phyloP scores from a whole-genome alignment of 2,113 vertebrate species.

The Zosterops hypoxanthus region DNA sequence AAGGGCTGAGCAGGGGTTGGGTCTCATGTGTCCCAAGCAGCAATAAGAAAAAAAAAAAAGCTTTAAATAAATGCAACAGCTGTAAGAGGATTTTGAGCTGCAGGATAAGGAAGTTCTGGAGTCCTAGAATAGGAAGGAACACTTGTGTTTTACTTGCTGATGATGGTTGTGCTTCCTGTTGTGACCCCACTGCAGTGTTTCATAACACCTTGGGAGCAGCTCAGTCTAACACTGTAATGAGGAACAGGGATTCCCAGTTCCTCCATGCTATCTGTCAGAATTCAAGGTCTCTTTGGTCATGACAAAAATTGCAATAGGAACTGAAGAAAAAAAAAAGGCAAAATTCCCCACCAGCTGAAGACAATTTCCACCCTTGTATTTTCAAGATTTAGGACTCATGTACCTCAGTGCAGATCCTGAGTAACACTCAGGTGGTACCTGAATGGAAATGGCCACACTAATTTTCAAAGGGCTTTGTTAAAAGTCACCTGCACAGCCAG shows the following conservation, averaged over 20 bases:
- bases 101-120: conserved; percentile 71
- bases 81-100: conserved; percentile 63
- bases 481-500: not conserved
- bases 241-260: conserved; percentile 72
- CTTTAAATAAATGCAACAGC: conserved; percentile 14
- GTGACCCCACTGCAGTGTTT: conserved; percentile 62
- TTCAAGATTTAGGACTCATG: not conserved
- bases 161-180: conserved; percentile 72
- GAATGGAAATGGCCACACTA: not conserved
- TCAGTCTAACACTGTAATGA: not conserved
- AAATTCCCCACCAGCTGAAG: not conserved
- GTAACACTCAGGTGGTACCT: not conserved
- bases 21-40: not conserved
- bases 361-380: not conserved
- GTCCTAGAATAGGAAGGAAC: conserved; percentile 73
- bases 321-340: not conserved
- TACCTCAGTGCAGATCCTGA: not conserved
- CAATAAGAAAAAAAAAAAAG: not conserved
- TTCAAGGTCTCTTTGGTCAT: not conserved
- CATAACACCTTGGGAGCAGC: conserved; percentile 54
- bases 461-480: not conserved
- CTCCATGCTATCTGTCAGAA: conserved; percentile 21
- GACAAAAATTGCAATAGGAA: not conserved
- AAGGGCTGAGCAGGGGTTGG: not conserved
- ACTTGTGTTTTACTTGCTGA: conserved; percentile 52